A percentile compares a stretch with the other conserved stretches of the same genome.
These are phyloP conservation scores for Triplophysa tibetana DNA, from an alignment of 2,113 vertebrate species.

Conservation along the genomic window DNA sequence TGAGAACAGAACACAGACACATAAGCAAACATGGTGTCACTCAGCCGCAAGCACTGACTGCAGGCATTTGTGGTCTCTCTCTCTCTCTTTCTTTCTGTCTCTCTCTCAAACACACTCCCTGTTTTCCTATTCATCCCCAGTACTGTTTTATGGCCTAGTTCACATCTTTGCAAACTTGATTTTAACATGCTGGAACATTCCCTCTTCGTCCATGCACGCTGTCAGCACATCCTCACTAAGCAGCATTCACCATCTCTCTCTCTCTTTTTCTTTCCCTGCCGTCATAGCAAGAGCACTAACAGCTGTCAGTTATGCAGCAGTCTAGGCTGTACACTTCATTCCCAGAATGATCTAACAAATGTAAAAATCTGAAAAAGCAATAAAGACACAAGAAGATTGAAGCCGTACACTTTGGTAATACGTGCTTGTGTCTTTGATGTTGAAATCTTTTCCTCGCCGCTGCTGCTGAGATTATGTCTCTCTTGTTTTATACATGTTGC, in stretches of 20 bases:
- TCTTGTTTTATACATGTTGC: slow-evolving; percentile 70
- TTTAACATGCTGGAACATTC: slow-evolving; percentile 68
- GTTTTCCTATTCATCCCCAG: slow-evolving; percentile 52
- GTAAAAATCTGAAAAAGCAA: slow-evolving; percentile 51
- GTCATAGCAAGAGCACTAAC: neutral
- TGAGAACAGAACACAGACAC: slow-evolving; percentile 50
- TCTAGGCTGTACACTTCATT: slow-evolving; percentile 26
- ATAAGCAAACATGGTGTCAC: slow-evolving; percentile 60
- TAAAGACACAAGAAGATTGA: slow-evolving; percentile 53
- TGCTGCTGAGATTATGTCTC: slow-evolving; percentile 70
- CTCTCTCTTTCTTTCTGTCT: slow-evolving; percentile 45
- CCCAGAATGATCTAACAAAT: slow-evolving; percentile 60
- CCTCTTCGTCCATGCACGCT: slow-evolving; percentile 67
- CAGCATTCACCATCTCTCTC: neutral
- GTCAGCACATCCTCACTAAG: slow-evolving; percentile 56
- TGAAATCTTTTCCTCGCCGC: slow-evolving; percentile 71
- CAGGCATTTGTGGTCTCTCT: slow-evolving; percentile 52
- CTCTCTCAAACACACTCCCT: no score
- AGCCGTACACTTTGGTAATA: slow-evolving; percentile 67
- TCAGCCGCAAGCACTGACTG: slow-evolving; percentile 62
- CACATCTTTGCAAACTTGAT: slow-evolving; percentile 64
- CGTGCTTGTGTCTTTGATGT: slow-evolving; percentile 72
- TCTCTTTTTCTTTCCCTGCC: slow-evolving; percentile 6
- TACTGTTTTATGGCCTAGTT: slow-evolving; percentile 65
- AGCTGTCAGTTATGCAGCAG: slow-evolving; percentile 26